These are phyloP conservation scores for Deroplatys truncata DNA, from an alignment of 2,888 invertebrate species.

Conservation along the genomic window DNA sequence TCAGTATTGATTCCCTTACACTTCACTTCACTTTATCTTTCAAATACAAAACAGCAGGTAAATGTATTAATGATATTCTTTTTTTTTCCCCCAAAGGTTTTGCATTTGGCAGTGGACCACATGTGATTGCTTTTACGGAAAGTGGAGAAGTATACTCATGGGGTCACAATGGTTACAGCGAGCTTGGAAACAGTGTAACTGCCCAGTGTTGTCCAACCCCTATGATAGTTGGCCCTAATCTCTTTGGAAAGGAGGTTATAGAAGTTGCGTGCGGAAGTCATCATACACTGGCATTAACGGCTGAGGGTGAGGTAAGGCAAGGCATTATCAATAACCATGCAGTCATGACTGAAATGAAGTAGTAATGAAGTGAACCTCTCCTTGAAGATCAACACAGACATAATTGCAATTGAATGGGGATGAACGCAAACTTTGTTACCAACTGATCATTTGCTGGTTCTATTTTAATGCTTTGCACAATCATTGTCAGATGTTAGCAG, in stretches of 20 bases:
- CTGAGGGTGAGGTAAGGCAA: conserved; percentile 52
- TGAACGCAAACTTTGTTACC: no score
- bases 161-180: conserved; percentile 58
- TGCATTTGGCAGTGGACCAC: conserved; percentile 56
- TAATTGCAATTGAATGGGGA: no score
- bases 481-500: no score
- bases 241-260: conserved; percentile 47
- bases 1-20: no score
- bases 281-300: conserved; percentile 54
- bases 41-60: neutral
- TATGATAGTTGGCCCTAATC: conserved; percentile 44
- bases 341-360: no score
- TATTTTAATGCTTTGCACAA: no score
- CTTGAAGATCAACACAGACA: no score
- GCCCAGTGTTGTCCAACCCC: conserved; percentile 49
- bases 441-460: no score
- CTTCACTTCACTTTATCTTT: neutral
- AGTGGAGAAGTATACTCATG: conserved; percentile 55
- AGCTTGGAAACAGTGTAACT: conserved; percentile 54
- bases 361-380: no score
- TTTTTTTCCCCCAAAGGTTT: conserved; percentile 40
- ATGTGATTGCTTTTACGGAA: conserved; percentile 54
- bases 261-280: conserved; percentile 57
- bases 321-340: neutral
- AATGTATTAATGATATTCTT: neutral